Evolutionary conservation across 23 tunicate genomes (phyloP), one percentile per base, ranked within the genome.

Genomic region (Botrylloides violaceus): DNA sequence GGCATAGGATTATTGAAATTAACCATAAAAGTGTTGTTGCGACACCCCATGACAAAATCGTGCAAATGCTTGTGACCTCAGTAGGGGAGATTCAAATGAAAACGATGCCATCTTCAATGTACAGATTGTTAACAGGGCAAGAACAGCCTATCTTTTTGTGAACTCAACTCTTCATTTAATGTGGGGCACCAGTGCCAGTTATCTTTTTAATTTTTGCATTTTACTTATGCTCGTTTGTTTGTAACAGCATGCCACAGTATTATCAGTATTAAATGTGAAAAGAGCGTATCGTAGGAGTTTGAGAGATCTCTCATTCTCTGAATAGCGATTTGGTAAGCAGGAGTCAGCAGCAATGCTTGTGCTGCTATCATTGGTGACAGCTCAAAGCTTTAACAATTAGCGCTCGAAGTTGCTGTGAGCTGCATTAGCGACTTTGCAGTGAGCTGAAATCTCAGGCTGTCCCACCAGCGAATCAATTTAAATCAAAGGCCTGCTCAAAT

Each of bases 61-160:
- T 92, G 49, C 87, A 84, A 61, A 77, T 65, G 70, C 74, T 92
- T 22, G 98, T 92, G 1, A 89, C 98, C 2, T 92, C 98, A 20
- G 87, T 92, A 4, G 98, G 98, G 62, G 98, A 92, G 65, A 92
- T 92, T 20, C 98, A 92, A 63, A 92, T 92, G 98, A 92, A 92
- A 59, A 92, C 98, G 34, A 92, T 92, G 98, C 98, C 98, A 20
- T 91, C 92, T 39, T 77, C 84, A 49, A 92, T 92, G 98, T 92
- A 65, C 61, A 56, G 98, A 36, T 77, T 92, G 2, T 65, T 92
- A 7, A 92, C 98, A 7, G 98, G 98, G 27, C 98, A 92, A 72
- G 98, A 92, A 61, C 87, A 80, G 31, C 98, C 98, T 0, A 39
- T 84, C 58, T 92, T 84, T 36, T 77, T 92, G 15, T 92, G 66